phyloP scores from a whole-genome alignment of 1,140 invertebrate species.

The Diabrotica virgifera region DNA sequence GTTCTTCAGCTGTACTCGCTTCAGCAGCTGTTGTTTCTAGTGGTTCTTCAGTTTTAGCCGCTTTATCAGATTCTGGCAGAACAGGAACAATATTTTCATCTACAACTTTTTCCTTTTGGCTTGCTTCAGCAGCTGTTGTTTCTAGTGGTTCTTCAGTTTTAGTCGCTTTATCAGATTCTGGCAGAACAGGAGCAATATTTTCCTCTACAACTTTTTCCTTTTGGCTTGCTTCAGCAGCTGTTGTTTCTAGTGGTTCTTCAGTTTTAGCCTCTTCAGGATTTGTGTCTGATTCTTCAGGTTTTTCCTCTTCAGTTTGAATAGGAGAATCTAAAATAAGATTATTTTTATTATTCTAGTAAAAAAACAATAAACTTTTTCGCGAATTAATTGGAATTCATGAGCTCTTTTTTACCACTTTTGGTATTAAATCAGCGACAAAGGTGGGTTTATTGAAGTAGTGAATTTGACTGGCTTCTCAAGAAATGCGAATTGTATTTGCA shows the following conservation, averaged over 20 bases:
- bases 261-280: constrained; percentile 7
- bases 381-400: too few relatives aligned
- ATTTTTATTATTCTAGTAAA: too few relatives aligned
- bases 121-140: neutral
- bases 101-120: neutral
- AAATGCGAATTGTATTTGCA: too few relatives aligned
- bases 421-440: too few relatives aligned
- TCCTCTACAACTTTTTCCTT: neutral
- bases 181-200: constrained; percentile 6
- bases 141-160: neutral
- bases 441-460: too few relatives aligned
- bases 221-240: neutral
- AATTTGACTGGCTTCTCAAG: too few relatives aligned
- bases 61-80: neutral
- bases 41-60: too few relatives aligned
- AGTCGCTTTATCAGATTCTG: neutral
- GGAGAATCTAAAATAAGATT: too few relatives aligned
- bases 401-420: too few relatives aligned
- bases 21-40: neutral
- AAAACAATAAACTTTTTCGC: too few relatives aligned
- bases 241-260: constrained; percentile 3
- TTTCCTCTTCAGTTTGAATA: neutral
- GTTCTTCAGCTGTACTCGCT: neutral
- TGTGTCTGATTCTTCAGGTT: neutral
- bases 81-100: neutral